Percentiles rank a stretch among this genome's conserved stretches.
phyloP scores from a whole-genome alignment of 2,113 vertebrate species.

The Irena cyanogastra region DNA sequence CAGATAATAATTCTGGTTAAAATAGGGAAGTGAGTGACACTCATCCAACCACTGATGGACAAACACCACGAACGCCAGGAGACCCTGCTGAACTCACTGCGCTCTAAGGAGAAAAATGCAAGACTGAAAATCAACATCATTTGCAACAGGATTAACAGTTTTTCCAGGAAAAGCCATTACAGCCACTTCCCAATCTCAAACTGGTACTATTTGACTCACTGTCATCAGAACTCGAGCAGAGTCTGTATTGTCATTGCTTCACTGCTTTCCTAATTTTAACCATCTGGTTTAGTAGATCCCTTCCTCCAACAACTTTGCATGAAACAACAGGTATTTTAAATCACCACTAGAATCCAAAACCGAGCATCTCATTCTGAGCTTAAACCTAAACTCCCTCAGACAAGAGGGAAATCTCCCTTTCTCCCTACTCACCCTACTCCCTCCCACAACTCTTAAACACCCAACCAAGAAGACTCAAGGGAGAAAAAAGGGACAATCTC shows the following conservation, averaged over 20 bases:
- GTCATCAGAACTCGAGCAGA: background rate
- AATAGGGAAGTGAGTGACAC: background rate
- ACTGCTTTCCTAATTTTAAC: background rate
- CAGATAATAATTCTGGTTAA: background rate
- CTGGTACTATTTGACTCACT: background rate
- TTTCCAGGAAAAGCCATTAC: background rate
- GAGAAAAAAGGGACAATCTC: background rate
- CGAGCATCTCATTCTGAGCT: background rate
- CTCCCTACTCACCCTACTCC: background rate
- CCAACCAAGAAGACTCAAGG: background rate
- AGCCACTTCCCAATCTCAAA: background rate
- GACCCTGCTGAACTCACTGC: background rate
- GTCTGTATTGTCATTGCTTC: background rate
- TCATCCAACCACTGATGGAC: background rate
- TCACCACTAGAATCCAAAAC: background rate
- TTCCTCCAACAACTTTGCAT: background rate
- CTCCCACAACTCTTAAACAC: background rate
- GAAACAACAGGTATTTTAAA: background rate
- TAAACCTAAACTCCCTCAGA: background rate
- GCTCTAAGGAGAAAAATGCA: background rate
- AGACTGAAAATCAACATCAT: background rate
- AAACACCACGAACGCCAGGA: rapidly evolving
- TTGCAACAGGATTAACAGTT: background rate
- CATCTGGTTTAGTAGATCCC: background rate
- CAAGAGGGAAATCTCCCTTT: background rate